Base-by-base conservation (phyloP, 2,113 vertebrate genomes). In the Laterallus jamaicensis region DNA sequence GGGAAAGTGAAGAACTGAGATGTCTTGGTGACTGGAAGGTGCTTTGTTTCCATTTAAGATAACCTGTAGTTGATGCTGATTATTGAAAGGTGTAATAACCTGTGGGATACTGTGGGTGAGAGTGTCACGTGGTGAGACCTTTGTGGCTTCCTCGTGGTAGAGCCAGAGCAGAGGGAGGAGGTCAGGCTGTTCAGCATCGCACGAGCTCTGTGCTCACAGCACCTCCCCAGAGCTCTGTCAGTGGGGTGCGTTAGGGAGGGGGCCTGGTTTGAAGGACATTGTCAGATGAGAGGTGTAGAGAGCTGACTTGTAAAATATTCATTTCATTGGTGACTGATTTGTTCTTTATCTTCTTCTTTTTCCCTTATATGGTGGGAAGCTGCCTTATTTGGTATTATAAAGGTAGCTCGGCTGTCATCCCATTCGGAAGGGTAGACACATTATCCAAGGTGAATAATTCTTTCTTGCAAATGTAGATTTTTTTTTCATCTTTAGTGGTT, bases 151-250 rank as follows among this genome's bases (percentile, higher is more conserved):
- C 18, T 9, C 9, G 3, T 5, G 18, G 78, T 14, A 26, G 1
- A 6, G 15, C 69, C 56, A 5, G 49, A 32, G 5, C 54, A 7
- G 35, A 40, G 9, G 15, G 29, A 20, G 28, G n/a, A 32, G 60
- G 47, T 2, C 11, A 2, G 3, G 18, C 49, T 1, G n/a, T 8
- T 31, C 9, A 4, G 26, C 17, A 11, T 11, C 4, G 0, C 17
- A 9, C 18, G 54, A 2, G 37, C 37, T 26, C 50, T 11, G 0
- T 29, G 54, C 18, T 22, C 39, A 4, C 88, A 40, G 22, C 79
- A 4, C 58, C 9, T 26, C 40, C 32, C 58, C 8, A 14, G 31
- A 7, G 22, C 54, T 11, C 49, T 60, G 17, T 29, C 63, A 62
- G 16, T 60, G 18, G 40, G 52, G 21, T 4, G 31, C 44, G 21